phyloP scores from a whole-genome alignment of 2,797 vertebrate genomes.

The Brotogeris chrysoptera region DNA sequence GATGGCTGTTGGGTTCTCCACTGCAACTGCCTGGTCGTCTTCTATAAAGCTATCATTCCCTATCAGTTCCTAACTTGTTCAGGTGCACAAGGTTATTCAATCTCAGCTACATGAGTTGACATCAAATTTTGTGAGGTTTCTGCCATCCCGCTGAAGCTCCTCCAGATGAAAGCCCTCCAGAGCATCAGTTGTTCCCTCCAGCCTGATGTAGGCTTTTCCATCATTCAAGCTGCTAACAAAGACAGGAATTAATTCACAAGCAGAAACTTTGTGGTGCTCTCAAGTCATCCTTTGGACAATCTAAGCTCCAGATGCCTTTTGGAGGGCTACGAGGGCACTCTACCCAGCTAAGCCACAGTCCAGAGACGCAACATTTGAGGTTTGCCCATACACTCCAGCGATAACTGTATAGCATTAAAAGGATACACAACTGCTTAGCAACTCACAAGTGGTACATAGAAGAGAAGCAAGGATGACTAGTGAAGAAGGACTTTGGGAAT shows the following conservation, averaged over 20 bases:
- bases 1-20: background rate
- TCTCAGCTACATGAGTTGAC: background rate
- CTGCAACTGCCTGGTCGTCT: fast-evolving
- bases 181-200: background rate
- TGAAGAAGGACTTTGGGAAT: background rate
- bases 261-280: background rate
- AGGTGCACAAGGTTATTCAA: fast-evolving
- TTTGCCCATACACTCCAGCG: background rate
- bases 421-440: background rate
- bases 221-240: background rate
- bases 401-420: background rate
- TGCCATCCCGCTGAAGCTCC: background rate
- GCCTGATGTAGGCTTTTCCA: background rate
- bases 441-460: background rate
- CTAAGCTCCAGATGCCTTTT: background rate
- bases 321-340: background rate
- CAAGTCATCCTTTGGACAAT: background rate
- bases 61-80: background rate
- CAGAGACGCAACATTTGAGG: background rate
- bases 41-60: background rate
- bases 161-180: background rate
- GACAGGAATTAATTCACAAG: background rate
- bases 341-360: background rate
- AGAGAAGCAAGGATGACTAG: background rate
- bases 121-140: background rate